Evolutionary conservation across 2,113 vertebrate species (phyloP).

Genomic region (Leiothrix lutea): DNA sequence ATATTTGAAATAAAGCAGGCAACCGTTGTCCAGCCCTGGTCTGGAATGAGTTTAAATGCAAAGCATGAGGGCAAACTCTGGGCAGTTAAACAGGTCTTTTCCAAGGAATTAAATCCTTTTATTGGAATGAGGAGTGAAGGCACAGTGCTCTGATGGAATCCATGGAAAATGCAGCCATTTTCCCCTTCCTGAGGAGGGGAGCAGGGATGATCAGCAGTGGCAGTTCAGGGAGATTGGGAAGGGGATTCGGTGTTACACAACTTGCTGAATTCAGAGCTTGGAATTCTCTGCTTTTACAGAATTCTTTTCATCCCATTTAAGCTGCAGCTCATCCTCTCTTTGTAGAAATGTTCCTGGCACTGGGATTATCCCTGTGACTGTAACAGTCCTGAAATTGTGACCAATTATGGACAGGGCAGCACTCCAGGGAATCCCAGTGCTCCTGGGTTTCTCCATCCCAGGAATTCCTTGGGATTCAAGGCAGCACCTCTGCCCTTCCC

Average conservation of each 20-base stretch:
- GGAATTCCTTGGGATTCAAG: neutral
- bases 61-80: neutral
- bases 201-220: neutral
- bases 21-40: neutral
- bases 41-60: neutral
- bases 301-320: neutral
- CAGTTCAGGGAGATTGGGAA: neutral
- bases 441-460: neutral
- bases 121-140: neutral
- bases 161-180: neutral
- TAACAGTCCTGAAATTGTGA: neutral
- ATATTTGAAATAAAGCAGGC: neutral
- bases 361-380: neutral
- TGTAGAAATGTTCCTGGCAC: neutral
- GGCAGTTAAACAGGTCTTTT: neutral
- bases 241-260: neutral
- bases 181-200: neutral
- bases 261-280: neutral
- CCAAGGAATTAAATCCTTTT: neutral
- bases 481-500: neutral
- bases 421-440: neutral
- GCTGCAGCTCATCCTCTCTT: neutral
- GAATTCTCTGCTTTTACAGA: neutral
- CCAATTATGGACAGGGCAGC: neutral
- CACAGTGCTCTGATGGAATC: neutral